Percentiles rank a stretch among this genome's conserved stretches.
These are phyloP conservation scores for Pipistrellus nathusii DNA, from an alignment of 2,797 vertebrate species.

Conservation along the genomic window DNA sequence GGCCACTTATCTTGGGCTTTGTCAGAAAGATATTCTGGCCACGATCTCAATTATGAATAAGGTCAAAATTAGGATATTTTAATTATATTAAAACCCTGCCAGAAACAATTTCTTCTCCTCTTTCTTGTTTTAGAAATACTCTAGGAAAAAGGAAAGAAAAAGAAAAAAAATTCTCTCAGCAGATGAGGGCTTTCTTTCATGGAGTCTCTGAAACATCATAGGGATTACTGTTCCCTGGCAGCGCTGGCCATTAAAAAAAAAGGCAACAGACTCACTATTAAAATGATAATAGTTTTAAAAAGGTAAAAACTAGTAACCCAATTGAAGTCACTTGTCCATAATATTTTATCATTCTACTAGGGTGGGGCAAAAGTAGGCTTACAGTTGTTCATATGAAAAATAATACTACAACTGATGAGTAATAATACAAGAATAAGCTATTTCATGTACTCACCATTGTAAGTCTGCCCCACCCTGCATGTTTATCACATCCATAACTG, in stretches of 20 bases:
- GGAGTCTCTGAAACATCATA: background rate
- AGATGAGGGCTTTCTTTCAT: background rate
- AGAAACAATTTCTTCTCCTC: conserved; percentile 34
- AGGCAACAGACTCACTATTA: background rate
- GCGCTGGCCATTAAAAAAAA: background rate
- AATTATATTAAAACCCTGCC: background rate
- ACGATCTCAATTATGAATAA: background rate
- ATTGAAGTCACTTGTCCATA: background rate
- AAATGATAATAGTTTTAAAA: background rate
- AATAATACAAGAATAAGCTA: background rate
- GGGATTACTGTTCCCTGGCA: background rate
- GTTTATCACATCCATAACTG: background rate
- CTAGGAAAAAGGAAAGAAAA: background rate
- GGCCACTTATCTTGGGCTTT: background rate
- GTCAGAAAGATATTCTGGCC: conserved; percentile 17
- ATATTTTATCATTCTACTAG: background rate
- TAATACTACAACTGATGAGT: background rate
- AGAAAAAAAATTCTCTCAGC: background rate
- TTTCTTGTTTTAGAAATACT: background rate
- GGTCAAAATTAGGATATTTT: background rate
- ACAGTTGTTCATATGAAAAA: background rate
- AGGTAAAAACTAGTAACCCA: background rate
- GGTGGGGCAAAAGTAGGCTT: background rate
- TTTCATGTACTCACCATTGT: background rate
- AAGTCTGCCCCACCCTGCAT: background rate